Conservation (phyloP, 2,797 vertebrate species). For the Sebastes aleutianus region DNA sequence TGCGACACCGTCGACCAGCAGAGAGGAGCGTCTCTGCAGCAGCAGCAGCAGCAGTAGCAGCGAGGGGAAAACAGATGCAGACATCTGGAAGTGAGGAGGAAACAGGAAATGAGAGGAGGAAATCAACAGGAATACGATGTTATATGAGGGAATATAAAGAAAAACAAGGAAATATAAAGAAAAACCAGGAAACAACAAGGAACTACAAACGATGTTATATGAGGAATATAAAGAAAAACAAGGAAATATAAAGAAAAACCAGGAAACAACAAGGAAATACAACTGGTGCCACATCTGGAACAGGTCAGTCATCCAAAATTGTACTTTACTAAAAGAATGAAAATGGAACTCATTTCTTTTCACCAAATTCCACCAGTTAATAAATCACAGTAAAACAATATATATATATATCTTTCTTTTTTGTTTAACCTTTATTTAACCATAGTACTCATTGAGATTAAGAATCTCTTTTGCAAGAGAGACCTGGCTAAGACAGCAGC, state of each 20-base stretch:
- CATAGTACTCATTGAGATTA: no score
- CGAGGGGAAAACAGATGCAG: fast-evolving
- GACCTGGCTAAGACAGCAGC: no score
- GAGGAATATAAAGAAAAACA: not conserved
- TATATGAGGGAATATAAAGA: not conserved
- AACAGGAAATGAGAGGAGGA: not conserved
- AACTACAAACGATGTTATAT: not conserved
- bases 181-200: no score
- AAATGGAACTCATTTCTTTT: no score
- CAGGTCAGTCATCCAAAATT: not conserved
- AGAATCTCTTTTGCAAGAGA: no score
- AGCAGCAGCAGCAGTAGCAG: not conserved
- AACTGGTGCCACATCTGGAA: not conserved
- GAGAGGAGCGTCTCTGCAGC: fast-evolving
- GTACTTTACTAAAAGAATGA: no score
- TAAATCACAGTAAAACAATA: no score
- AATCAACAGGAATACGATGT: not conserved
- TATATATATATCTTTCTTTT: no score
- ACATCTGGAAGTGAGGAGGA: not conserved
- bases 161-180: no score
- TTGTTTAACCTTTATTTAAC: no score
- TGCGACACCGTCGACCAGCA: fast-evolving
- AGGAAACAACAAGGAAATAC: not conserved
- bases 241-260: no score
- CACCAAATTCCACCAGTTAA: no score